These are phyloP conservation scores for Metellina segmentata DNA, from an alignment of 2,888 invertebrate species.

Conservation along the genomic window DNA sequence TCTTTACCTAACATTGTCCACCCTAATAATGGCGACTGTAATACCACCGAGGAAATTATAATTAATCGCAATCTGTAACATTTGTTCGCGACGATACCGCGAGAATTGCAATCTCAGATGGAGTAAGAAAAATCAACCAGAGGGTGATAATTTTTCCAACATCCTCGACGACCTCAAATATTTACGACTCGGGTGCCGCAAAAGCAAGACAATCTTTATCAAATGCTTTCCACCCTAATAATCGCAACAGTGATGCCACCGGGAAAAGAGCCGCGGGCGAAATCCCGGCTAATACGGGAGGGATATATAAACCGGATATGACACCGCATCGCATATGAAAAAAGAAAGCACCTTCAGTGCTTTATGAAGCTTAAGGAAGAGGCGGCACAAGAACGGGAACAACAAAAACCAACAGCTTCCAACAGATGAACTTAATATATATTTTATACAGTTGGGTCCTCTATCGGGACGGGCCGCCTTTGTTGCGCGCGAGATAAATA, in stretches of 20 bases:
- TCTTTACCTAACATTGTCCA: no score
- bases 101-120: no score
- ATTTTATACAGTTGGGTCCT: conserved; percentile 59
- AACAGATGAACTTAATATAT: conserved; percentile 67
- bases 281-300: conserved; percentile 55
- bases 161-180: neutral
- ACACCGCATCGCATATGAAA: conserved; percentile 46
- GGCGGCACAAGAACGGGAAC: neutral
- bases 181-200: conserved; percentile 25
- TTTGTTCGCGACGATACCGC: no score
- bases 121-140: no score
- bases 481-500: conserved; percentile 60
- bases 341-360: conserved; percentile 36
- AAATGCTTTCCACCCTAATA: conserved; percentile 62
- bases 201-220: conserved; percentile 51
- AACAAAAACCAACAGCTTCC: conserved; percentile 13
- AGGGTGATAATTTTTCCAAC: neutral
- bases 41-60: no score
- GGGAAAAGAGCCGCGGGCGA: conserved; percentile 2
- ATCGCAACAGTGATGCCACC: conserved; percentile 41
- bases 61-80: no score
- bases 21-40: no score
- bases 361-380: conserved; percentile 58
- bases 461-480: conserved; percentile 32
- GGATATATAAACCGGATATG: conserved; percentile 62